Conservation (phyloP, 2,113 vertebrate genomes). For the Leucosticte australis region DNA sequence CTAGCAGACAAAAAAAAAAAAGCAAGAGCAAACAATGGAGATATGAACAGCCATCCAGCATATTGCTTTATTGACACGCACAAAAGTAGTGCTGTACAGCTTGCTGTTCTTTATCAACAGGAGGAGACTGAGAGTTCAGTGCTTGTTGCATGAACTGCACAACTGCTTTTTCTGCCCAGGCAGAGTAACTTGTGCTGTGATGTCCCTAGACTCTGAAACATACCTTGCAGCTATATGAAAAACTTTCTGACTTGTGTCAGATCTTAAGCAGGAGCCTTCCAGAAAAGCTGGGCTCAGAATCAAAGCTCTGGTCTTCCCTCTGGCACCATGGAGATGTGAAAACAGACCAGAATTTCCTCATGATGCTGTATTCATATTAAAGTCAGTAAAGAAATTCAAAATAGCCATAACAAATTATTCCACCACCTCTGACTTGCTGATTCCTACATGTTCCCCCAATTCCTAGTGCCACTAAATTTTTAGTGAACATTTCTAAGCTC, state of each 20-base stretch:
- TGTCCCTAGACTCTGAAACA: neutral
- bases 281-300: neutral
- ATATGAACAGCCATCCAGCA: neutral
- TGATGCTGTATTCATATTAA: neutral
- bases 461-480: neutral
- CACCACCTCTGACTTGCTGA: neutral
- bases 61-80: neutral
- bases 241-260: neutral
- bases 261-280: neutral
- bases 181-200: neutral
- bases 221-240: neutral
- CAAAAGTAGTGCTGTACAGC: neutral
- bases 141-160: neutral
- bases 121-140: neutral
- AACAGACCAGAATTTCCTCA: neutral
- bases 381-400: neutral
- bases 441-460: neutral
- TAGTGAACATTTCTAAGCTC: neutral
- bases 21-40: neutral
- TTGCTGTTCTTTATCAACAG: neutral
- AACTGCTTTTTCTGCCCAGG: neutral
- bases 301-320: neutral
- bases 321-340: neutral
- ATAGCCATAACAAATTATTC: neutral
- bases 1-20: neutral